These are phyloP conservation scores for Sinotaia quadrata DNA, from an alignment of 2,888 invertebrate genomes.

Conservation along the genomic window DNA sequence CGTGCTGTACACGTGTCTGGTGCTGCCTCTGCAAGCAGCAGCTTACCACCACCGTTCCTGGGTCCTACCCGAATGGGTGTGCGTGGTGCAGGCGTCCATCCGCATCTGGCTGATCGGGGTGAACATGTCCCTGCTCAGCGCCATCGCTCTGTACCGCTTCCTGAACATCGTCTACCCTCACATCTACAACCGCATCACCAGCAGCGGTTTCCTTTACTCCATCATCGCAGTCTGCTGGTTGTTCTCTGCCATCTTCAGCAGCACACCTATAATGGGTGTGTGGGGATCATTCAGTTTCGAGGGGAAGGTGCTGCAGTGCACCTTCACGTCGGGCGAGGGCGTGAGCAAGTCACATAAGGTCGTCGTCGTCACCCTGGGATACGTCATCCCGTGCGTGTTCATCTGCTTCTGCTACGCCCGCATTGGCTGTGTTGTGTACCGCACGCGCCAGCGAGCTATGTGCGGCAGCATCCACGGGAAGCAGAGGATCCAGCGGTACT, in stretches of 20 bases:
- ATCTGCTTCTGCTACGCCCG: conserved; percentile 59
- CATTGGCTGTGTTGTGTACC: conserved; percentile 56
- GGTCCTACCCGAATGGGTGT: conserved; percentile 34
- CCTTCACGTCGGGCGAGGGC: conserved; percentile 43
- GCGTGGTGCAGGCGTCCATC: conserved; percentile 52
- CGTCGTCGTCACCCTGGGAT: conserved; percentile 54
- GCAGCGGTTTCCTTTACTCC: conserved; percentile 42
- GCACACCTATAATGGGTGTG: conserved; percentile 50
- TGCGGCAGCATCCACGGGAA: conserved; percentile 45
- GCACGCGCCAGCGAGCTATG: conserved; percentile 48
- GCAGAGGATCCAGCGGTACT: conserved; percentile 40
- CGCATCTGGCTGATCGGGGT: conserved; percentile 57
- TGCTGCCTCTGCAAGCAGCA: conserved; percentile 58
- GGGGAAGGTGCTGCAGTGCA: conserved; percentile 55
- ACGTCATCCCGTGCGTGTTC: conserved; percentile 58
- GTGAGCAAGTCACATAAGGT: conserved; percentile 56
- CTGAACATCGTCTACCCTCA: conserved; percentile 49
- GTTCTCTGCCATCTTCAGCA: conserved; percentile 49
- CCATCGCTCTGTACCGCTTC: conserved; percentile 58
- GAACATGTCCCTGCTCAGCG: conserved; percentile 54
- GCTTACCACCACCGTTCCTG: conserved; percentile 51
- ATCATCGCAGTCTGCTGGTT: conserved; percentile 54
- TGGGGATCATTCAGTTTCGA: conserved; percentile 59
- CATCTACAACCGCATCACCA: conserved; percentile 51
- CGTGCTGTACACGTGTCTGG: conserved; percentile 53